Evolutionary conservation across 2,888 invertebrate species (phyloP).

Genomic region (Sabatieria punctata): DNA sequence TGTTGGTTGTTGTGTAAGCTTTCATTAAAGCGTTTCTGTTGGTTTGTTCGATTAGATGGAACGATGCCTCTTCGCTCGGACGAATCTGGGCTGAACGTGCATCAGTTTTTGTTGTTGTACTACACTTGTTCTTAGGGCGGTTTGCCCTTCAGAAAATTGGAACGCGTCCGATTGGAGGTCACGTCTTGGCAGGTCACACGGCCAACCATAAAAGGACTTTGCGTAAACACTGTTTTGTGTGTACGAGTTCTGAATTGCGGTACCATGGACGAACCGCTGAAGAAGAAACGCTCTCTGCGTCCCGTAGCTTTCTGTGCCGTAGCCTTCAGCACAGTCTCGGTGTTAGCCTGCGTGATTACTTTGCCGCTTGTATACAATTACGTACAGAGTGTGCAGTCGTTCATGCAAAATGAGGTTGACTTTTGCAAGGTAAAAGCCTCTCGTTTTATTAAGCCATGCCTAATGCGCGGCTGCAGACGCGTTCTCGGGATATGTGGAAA

Average conservation of each 20-base stretch:
- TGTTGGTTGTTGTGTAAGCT: too few species aligned
- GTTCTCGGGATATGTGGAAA: conserved; percentile 30
- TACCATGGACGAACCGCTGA: neutral
- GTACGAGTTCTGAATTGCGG: neutral
- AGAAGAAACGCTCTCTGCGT: conserved; percentile 17
- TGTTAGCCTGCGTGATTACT: conserved; percentile 25
- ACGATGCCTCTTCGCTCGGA: too few species aligned
- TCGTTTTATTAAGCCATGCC: neutral
- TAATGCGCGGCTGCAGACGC: conserved; percentile 15
- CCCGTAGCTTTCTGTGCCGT: too few species aligned
- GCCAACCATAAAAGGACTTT: too few species aligned
- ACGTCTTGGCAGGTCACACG: too few species aligned
- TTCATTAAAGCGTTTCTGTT: too few species aligned
- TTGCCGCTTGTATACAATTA: conserved; percentile 30
- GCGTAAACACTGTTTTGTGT: neutral
- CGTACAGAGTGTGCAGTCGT: conserved; percentile 28
- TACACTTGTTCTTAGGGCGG: too few species aligned
- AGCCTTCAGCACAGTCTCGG: conserved; percentile 19
- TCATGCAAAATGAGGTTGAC: conserved; percentile 31
- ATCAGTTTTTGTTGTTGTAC: too few species aligned
- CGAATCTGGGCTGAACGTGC: too few species aligned
- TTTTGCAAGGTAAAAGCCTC: conserved; percentile 24
- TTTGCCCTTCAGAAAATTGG: too few species aligned
- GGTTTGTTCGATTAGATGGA: too few species aligned
- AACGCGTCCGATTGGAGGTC: too few species aligned